Evolutionary conservation across 2,888 invertebrate species (phyloP).

Genomic region (Deroplatys truncata): DNA sequence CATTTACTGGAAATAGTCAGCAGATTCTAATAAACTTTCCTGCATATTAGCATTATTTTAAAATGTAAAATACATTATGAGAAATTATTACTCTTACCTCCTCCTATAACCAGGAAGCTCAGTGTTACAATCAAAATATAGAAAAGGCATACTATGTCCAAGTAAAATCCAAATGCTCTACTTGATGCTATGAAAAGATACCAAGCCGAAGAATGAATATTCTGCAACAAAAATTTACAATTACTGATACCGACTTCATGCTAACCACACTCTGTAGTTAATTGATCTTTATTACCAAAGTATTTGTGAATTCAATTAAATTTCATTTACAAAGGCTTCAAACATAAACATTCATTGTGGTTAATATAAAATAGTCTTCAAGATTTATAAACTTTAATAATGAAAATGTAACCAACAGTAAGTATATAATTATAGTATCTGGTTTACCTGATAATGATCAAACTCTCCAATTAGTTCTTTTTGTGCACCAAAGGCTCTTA

Average conservation of each 20-base stretch:
- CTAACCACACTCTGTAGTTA: neutral
- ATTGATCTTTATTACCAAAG: neutral
- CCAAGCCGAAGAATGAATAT: constrained; percentile 62
- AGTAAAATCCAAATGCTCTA: constrained; percentile 61
- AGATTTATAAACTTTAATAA: neutral
- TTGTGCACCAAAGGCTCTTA: constrained; percentile 83
- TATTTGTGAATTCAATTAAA: neutral
- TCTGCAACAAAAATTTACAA: constrained; percentile 50
- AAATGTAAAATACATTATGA: neutral
- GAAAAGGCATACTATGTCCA: constrained; percentile 58
- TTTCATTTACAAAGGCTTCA: neutral
- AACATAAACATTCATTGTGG: neutral
- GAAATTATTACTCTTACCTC: constrained; percentile 9
- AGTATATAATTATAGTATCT: neutral
- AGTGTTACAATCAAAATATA: constrained; percentile 60
- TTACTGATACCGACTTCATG: neutral
- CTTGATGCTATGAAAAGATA: constrained; percentile 56
- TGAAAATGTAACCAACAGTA: neutral
- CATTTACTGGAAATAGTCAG: too few species aligned
- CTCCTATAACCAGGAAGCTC: constrained; percentile 56
- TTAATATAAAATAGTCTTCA: too few species aligned
- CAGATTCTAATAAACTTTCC: too few species aligned
- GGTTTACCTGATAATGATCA: constrained; percentile 66
- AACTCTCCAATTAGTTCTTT: constrained; percentile 73
- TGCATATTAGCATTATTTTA: too few species aligned